Conservation (phyloP, 2,888 invertebrate species). For the Aspidiotus rigidus region DNA sequence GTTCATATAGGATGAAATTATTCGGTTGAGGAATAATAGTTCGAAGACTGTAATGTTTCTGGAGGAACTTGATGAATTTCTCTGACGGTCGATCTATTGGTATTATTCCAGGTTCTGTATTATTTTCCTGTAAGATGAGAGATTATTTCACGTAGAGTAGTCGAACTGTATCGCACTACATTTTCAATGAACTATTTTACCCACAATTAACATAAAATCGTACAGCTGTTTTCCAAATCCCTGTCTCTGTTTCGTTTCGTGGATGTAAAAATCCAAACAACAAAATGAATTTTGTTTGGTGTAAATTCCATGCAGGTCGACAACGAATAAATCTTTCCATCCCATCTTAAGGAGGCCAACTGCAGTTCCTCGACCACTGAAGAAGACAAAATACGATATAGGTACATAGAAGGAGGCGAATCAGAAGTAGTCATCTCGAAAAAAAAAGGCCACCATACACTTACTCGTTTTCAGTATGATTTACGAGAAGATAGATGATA, state of each 20-base stretch:
- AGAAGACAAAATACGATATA: too few species aligned
- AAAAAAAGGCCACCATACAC: constrained; percentile 38
- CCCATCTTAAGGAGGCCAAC: constrained; percentile 86
- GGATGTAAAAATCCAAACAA: constrained; percentile 86
- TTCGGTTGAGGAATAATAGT: constrained; percentile 30
- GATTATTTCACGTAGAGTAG: not conserved
- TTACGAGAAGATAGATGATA: constrained; percentile 49
- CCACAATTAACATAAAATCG: constrained; percentile 76
- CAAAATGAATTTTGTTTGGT: constrained; percentile 75
- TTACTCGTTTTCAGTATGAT: constrained; percentile 52
- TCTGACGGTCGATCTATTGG: constrained; percentile 90
- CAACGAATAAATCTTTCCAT: constrained; percentile 77
- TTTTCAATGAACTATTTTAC: constrained; percentile 38
- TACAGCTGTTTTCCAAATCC: constrained; percentile 78
- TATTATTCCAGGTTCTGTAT: constrained; percentile 56
- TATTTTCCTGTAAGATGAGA: constrained; percentile 53
- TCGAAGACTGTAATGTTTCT: constrained; percentile 57
- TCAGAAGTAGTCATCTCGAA: not conserved
- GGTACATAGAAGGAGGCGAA: not conserved
- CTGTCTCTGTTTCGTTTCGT: constrained; percentile 70
- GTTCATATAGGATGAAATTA: constrained; percentile 27
- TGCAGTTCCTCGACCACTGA: constrained; percentile 43
- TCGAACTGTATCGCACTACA: not conserved
- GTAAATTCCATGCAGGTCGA: constrained; percentile 59
- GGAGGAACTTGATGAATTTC: constrained; percentile 75